phyloP scores from a whole-genome alignment of 37 sponge, comb jelly and placozoan species.

The Hexactinellida sp. region DNA sequence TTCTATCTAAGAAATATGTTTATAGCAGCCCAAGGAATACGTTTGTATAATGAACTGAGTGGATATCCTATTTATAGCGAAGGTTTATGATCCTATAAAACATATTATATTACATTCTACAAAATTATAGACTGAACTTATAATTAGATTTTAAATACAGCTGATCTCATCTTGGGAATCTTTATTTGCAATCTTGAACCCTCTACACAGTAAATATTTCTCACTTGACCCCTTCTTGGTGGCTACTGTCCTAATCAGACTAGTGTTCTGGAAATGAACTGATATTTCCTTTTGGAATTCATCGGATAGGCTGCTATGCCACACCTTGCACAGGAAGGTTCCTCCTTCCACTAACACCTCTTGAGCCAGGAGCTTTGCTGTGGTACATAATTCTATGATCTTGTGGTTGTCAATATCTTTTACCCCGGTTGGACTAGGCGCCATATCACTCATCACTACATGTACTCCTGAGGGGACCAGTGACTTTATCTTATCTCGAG shows the following conservation, averaged over 20 bases:
- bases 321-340: not conserved
- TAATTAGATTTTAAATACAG: too few species aligned
- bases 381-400: not conserved
- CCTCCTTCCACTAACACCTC: not conserved
- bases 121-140: too few species aligned
- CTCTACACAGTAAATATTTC: not conserved
- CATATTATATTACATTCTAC: too few species aligned
- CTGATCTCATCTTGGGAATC: too few species aligned
- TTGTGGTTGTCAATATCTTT: constrained; percentile 1
- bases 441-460: not conserved
- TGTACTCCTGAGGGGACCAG: not conserved
- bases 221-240: constrained; percentile 1
- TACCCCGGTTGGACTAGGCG: not conserved
- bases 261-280: not conserved
- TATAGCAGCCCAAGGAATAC: not conserved
- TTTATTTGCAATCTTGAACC: not conserved
- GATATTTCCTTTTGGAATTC: not conserved
- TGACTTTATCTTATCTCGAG: not conserved
- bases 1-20: not conserved
- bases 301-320: not conserved
- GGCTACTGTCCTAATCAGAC: not conserved
- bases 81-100: not conserved
- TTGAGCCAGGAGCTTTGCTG: not conserved
- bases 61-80: too few species aligned
- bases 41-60: not conserved